A percentile compares a stretch with the other conserved stretches of the same genome.
These are phyloP conservation scores for Orthosia incerta DNA, from an alignment of 2,888 invertebrate genomes.

Conservation along the genomic window DNA sequence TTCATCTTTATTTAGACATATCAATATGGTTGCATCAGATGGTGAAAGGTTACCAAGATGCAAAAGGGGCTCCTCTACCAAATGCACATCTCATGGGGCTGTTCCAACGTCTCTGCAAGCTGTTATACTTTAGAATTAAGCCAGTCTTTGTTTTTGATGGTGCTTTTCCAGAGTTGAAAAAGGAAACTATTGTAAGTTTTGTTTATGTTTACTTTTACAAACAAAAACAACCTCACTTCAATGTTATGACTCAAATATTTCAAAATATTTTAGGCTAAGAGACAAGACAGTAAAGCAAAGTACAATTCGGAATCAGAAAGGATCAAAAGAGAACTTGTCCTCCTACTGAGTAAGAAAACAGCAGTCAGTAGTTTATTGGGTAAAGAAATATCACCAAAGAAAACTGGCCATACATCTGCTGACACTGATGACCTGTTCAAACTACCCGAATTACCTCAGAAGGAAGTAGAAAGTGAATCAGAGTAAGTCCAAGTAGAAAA, in stretches of 20 bases:
- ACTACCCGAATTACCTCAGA: constrained; percentile 89
- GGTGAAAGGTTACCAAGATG: constrained; percentile 98
- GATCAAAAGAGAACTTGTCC: constrained; percentile 93
- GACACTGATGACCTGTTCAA: constrained; percentile 92
- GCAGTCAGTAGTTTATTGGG: constrained; percentile 93
- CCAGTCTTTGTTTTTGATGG: constrained; percentile 99
- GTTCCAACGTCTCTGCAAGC: constrained; percentile 98
- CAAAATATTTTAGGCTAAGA: constrained; percentile 92
- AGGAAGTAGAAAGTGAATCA: constrained; percentile 82
- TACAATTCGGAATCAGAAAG: constrained; percentile 93
- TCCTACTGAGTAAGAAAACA: constrained; percentile 94
- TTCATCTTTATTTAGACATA: constrained; percentile 93
- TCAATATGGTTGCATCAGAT: constrained; percentile 99
- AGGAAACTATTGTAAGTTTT: constrained; percentile 95
- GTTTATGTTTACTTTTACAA: constrained; percentile 37
- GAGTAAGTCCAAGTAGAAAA: constrained; percentile 81
- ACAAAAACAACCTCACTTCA: constrained; percentile 26
- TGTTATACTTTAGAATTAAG: constrained; percentile 98
- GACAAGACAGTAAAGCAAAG: constrained; percentile 94
- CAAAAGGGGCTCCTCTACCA: constrained; percentile 94
- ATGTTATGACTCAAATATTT: constrained; percentile 30
- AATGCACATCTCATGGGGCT: constrained; percentile 98
- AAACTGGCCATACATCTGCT: constrained; percentile 63
- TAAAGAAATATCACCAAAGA: constrained; percentile 89
- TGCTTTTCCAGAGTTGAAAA: constrained; percentile 97